Base-by-base conservation (phyloP, 2,888 invertebrate genomes). In the Celastrina argiolus region DNA sequence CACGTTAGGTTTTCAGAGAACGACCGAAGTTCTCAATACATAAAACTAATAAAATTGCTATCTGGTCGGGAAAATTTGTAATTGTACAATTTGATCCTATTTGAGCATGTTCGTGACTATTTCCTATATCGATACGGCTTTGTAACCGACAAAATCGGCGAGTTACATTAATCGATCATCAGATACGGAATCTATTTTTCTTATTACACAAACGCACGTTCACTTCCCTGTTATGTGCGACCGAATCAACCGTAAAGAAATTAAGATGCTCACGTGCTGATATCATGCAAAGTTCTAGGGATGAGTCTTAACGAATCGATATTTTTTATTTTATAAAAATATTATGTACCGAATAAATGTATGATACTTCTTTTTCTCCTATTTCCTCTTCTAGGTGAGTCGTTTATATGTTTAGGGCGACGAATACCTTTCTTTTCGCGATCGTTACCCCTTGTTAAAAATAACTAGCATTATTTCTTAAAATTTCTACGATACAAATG, bases 171-270 rank as follows among this genome's bases (percentile, higher is more conserved):
- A 66, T 68, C 63, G 63, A 66, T 67, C 64, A 67, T 65, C 66
- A 66, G 68, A 69, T 68, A 64, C 67, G 69, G 70, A 69, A 69
- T 69, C 70, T 65, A 70, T 64, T 68, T 69, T 70, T 68, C 22
- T 61, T 42, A 56, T 68, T 68, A 63, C 64, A 59, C 66, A 66
- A 69, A 68, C 31, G 28, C 68, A 68, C 28, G 31, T 68, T 59
- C 66, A 75, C 71, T 74, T 75, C 75, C 73, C 73, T 34, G 59
- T 58, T 58, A 58, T 34, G 59, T 16, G 34, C 34, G 34, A 36
- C 34, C 34, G 26, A 59, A 59, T 59, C 18, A 12, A 59, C 59
- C 36, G 59, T 59, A 18, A 31, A 59, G 18, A 45, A 45, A 45
- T 45, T 45, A 45, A 45, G 59, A 59, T 22, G 59, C 34, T 59